Evolutionary conservation across 2,888 invertebrate species (phyloP).

Genomic region (Xestoiulus laeticollis): DNA sequence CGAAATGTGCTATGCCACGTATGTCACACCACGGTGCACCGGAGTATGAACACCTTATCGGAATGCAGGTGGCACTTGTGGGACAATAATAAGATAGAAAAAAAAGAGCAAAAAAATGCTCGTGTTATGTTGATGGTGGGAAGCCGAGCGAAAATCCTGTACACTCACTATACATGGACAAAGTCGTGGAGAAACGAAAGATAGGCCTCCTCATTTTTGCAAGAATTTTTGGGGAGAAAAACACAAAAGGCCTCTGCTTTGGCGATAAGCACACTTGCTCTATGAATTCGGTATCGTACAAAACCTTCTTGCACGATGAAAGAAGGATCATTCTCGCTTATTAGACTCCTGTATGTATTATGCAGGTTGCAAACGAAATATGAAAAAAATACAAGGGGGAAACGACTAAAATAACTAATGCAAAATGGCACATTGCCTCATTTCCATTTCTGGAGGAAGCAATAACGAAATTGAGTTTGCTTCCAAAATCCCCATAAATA

Average conservation of each 20-base stretch:
- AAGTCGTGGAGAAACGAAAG: background rate
- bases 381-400: background rate
- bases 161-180: background rate
- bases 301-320: conserved; percentile 24
- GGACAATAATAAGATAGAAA: background rate
- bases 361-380: background rate
- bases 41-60: conserved; percentile 33
- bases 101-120: background rate
- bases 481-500: background rate
- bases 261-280: conserved; percentile 25
- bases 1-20: background rate
- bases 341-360: background rate
- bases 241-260: background rate
- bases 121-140: conserved; percentile 30
- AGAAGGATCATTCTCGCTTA: background rate
- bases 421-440: conserved; percentile 2
- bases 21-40: conserved; percentile 36
- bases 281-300: conserved; percentile 13
- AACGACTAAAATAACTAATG: background rate
- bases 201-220: background rate
- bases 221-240: background rate
- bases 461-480: background rate
- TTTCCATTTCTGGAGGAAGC: conserved; percentile 27
- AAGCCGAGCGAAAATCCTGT: conserved; percentile 25
- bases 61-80: conserved; percentile 39